Evolutionary conservation across 2,888 invertebrate species (phyloP), one percentile per base, ranked within the genome.

Genomic region (Drosophila anceps): DNA sequence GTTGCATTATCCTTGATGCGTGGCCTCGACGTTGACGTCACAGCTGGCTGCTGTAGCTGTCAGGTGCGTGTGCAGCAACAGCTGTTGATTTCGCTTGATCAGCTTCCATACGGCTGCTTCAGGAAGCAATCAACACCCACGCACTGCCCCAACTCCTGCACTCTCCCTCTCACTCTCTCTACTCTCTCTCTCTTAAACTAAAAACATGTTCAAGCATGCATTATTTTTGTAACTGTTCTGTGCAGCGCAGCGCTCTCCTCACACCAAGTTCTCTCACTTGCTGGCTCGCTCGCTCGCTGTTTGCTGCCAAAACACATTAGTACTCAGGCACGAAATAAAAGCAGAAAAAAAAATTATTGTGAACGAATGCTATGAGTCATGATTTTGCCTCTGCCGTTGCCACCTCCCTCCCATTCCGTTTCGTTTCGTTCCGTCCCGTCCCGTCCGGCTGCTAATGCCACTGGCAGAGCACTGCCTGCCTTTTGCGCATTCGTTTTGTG

Each of bases 311-410:
- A 84, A 87, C 82, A 89, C 88, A 84, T 84, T 84, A 84, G 89
- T 84, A 87, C 88, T 84, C 89, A 81, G 87, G 85, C 84, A 84
- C 90, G 90, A 87, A 84, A 88, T 81, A 82, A 84, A 79, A 79
- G 73, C 78, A 81, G 83, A 78, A 85, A 71, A 85, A 69, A 78
- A 69, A 74, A 70, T 51, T 51, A 70, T 62, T 79, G 75, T 82
- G 79, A 65, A 79, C 76, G 90, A 84, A 54, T 64, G 76, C 81
- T 78, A 85, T 85, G 90, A 90, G 83, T 90, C 90, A 90, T 89
- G 86, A 88, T 89, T 87, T 80, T 57, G 75, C 67, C 60, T 60
- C 59, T n/a, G 44, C 60, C 64, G 51, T 53, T 24, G 59, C 41
- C 43, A 54, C 46, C 73, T 29, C 24, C 29, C 54, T 24, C n/a